phyloP scores from a whole-genome alignment of 2,113 vertebrate genomes.

The Solea solea region DNA sequence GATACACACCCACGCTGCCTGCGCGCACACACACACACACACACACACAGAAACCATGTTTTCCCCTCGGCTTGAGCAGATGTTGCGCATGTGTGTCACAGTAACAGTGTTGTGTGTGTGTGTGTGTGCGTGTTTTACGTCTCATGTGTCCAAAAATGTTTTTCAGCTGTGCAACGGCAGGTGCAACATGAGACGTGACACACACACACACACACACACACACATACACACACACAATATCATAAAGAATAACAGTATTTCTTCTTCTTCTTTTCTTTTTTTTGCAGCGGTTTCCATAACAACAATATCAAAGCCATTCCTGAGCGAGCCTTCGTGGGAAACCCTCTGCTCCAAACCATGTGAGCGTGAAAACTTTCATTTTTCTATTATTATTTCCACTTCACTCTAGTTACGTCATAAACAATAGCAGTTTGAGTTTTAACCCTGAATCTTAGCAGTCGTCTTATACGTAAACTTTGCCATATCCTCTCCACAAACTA shows the following conservation, averaged over 20 bases:
- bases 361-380: slow-evolving; percentile 72
- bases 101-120: slow-evolving; percentile 49
- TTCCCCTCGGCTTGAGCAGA: slow-evolving; percentile 76
- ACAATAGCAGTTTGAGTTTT: too few relatives aligned
- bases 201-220: slow-evolving; percentile 20
- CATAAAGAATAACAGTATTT: slow-evolving; percentile 47
- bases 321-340: slow-evolving; percentile 93
- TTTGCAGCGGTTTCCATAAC: slow-evolving; percentile 93
- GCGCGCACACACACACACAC: slow-evolving; percentile 43
- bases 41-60: slow-evolving; percentile 42
- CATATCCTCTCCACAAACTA: too few relatives aligned
- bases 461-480: too few relatives aligned
- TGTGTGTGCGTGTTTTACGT: slow-evolving; percentile 60
- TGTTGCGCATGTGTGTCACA: slow-evolving; percentile 77
- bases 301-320: slow-evolving; percentile 96
- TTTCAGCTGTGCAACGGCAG: slow-evolving; percentile 78
- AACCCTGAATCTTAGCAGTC: too few relatives aligned
- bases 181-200: slow-evolving; percentile 70
- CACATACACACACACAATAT: slow-evolving; percentile 5
- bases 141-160: slow-evolving; percentile 78
- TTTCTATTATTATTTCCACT: too few relatives aligned
- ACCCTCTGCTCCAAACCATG: slow-evolving; percentile 95
- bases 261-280: slow-evolving; percentile 52
- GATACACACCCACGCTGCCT: slow-evolving; percentile 65
- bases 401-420: too few relatives aligned